These are phyloP conservation scores for Oscheius sp. DNA, from an alignment of 1,140 invertebrate species.

Conservation along the genomic window DNA sequence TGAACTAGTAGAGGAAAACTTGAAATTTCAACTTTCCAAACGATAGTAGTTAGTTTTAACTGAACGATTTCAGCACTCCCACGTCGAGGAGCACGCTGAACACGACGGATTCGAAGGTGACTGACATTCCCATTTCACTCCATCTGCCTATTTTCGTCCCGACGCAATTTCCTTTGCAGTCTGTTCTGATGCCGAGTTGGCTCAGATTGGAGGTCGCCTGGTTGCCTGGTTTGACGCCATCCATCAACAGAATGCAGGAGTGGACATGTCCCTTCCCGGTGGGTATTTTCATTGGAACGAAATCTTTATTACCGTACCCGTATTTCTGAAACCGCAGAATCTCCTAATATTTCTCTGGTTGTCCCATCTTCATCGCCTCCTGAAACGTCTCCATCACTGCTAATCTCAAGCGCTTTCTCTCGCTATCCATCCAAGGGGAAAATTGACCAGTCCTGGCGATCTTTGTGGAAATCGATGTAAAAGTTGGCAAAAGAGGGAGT, in stretches of 20 bases:
- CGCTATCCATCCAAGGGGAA: background rate
- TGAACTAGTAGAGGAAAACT: too few relatives aligned
- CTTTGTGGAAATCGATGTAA: background rate
- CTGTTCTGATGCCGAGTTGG: conserved; percentile 15
- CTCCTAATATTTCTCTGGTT: background rate
- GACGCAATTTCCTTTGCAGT: conserved; percentile 6
- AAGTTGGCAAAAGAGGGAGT: background rate
- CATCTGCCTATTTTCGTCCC: too few relatives aligned
- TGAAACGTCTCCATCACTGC: conserved; percentile 9
- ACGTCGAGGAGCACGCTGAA: background rate
- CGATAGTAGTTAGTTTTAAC: too few relatives aligned
- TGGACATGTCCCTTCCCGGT: conserved; percentile 17
- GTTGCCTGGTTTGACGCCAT: conserved; percentile 19
- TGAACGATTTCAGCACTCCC: background rate
- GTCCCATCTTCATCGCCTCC: conserved; percentile 17
- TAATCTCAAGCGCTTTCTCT: too few relatives aligned
- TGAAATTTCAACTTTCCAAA: too few relatives aligned
- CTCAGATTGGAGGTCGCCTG: conserved; percentile 22
- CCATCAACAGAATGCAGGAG: conserved; percentile 8
- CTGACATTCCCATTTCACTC: background rate
- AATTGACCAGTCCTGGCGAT: background rate
- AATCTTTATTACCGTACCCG: conserved; percentile 5
- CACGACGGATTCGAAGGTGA: background rate
- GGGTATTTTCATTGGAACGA: background rate
- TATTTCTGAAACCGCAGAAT: background rate